phyloP scores from a whole-genome alignment of 1,140 invertebrate species.

The Drosophila tani region DNA sequence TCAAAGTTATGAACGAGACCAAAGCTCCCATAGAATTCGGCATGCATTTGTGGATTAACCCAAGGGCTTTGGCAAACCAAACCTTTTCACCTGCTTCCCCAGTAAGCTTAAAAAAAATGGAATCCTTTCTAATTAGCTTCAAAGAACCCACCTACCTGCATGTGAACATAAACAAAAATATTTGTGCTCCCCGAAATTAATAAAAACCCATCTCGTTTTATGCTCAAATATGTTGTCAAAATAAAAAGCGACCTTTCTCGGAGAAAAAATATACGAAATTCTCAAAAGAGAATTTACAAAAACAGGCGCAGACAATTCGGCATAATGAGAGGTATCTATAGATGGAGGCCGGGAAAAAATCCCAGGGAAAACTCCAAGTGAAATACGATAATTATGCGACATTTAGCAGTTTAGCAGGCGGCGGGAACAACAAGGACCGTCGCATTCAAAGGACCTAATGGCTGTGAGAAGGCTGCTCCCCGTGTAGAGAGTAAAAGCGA shows the following conservation, averaged over 20 bases:
- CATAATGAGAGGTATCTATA: conserved; percentile 65
- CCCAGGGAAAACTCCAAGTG: conserved; percentile 42
- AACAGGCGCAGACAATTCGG: conserved; percentile 58
- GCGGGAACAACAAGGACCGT: conserved; percentile 33
- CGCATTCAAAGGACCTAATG: conserved; percentile 69
- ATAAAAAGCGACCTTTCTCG: neutral
- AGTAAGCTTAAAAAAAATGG: conserved; percentile 8
- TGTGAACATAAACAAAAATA: conserved; percentile 28
- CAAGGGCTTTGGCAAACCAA: neutral
- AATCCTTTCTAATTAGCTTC: conserved; percentile 56
- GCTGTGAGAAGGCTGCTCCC: conserved; percentile 46
- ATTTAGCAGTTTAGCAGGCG: conserved; percentile 80
- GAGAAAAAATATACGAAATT: conserved; percentile 26
- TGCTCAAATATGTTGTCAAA: conserved; percentile 62
- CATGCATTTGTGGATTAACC: conserved; percentile 11
- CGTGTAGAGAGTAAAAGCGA: conserved; percentile 48
- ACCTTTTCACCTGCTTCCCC: conserved; percentile 9
- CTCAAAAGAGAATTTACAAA: conserved; percentile 30
- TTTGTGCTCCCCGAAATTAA: conserved; percentile 63
- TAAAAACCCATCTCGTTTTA: conserved; percentile 74
- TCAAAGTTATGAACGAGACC: conserved; percentile 2
- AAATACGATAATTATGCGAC: conserved; percentile 83
- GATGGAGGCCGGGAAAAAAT: conserved; percentile 24
- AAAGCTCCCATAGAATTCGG: neutral
- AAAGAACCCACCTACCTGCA: conserved; percentile 19